Evolutionary conservation across 2,797 vertebrate species (phyloP).

Genomic region (Nyctalus aviator): DNA sequence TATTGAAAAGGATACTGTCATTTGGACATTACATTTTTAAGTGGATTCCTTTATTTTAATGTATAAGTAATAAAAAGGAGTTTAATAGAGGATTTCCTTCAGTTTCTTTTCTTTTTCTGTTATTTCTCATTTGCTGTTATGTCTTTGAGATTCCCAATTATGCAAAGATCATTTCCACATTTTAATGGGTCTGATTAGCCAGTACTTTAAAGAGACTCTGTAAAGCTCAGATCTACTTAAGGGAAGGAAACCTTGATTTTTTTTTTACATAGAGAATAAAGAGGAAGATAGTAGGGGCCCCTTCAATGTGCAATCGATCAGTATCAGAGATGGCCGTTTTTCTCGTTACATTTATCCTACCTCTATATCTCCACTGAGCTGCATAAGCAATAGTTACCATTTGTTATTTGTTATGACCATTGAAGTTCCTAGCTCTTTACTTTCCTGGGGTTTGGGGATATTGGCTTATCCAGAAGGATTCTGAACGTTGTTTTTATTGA

Average conservation of each 20-base stretch:
- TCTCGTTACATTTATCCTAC: not conserved
- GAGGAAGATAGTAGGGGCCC: not conserved
- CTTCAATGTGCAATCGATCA: not conserved
- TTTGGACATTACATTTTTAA: constrained; percentile 66
- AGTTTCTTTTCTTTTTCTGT: constrained; percentile 1
- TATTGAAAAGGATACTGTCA: constrained; percentile 54
- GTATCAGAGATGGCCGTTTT: not conserved
- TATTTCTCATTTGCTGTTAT: constrained; percentile 60
- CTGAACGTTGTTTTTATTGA: not conserved
- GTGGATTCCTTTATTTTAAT: constrained; percentile 62
- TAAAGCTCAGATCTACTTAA: constrained; percentile 19
- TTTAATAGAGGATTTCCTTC: constrained; percentile 27
- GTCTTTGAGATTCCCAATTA: constrained; percentile 38
- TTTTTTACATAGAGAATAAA: not conserved
- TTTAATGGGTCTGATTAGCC: not conserved
- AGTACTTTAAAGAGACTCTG: constrained; percentile 27
- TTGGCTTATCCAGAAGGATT: not conserved
- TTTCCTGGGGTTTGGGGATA: not conserved
- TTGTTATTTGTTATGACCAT: not conserved
- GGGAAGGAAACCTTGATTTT: constrained; percentile 53
- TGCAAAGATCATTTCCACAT: constrained; percentile 55
- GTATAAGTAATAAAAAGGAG: constrained; percentile 50
- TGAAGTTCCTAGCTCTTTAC: not conserved
- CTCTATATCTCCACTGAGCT: not conserved
- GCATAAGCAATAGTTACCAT: not conserved